phyloP scores from a whole-genome alignment of 2,888 invertebrate genomes.

The Synergus umbraculus region DNA sequence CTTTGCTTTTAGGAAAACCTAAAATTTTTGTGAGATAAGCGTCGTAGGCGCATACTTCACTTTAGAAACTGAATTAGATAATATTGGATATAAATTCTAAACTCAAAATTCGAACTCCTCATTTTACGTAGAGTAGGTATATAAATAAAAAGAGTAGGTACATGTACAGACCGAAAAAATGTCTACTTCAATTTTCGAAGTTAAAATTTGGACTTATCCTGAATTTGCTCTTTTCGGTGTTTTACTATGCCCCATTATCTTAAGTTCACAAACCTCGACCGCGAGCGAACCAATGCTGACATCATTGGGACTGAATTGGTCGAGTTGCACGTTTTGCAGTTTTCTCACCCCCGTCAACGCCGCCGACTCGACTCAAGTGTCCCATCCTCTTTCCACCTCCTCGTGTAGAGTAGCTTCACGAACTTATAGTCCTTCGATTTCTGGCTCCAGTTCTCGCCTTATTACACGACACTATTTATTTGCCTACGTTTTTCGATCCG shows the following conservation, averaged over 20 bases:
- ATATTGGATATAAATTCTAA: background rate
- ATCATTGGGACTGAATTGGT: conserved; percentile 54
- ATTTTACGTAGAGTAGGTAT: too few relatives aligned
- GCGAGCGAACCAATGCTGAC: conserved; percentile 56
- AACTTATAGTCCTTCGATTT: conserved; percentile 31
- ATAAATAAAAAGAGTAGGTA: too few relatives aligned
- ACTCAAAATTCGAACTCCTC: too few relatives aligned
- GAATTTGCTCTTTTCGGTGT: background rate
- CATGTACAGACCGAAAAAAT: too few relatives aligned
- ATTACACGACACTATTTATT: conserved; percentile 17
- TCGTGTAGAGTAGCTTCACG: conserved; percentile 2
- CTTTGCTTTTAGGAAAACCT: background rate
- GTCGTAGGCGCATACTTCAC: background rate
- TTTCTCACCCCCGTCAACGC: conserved; percentile 63
- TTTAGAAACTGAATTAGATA: background rate
- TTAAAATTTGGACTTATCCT: too few relatives aligned
- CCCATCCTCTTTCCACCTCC: background rate
- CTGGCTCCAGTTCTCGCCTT: background rate
- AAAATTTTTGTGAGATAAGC: background rate
- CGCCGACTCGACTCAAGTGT: conserved; percentile 45
- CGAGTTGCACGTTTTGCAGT: conserved; percentile 74
- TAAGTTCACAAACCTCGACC: conserved; percentile 39
- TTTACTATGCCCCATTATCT: conserved; percentile 8
- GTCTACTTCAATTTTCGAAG: too few relatives aligned
- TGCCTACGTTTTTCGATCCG: background rate